Evolutionary conservation across 2,113 vertebrate species (phyloP), one percentile per base, ranked within the genome.

Genomic region (Xiphophorus couchianus): DNA sequence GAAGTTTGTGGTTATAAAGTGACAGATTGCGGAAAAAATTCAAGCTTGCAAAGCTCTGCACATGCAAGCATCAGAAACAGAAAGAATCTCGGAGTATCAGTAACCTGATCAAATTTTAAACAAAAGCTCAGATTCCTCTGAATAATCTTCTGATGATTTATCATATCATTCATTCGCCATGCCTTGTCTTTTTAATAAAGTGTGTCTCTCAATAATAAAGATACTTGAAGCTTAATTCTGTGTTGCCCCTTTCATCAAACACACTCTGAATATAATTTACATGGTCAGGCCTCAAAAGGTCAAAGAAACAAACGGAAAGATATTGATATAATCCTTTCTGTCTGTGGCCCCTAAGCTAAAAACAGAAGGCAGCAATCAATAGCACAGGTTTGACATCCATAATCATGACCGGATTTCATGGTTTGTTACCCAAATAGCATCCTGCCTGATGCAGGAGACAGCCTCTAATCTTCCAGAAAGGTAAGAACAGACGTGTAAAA

Each of bases 371-470:
- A 6, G 28, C 10, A 8, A 8, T 30, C 39, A 70, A 31, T 1
- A 44, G n/a, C 5, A 62, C 19, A 29, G 12, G 19, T 35, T 35
- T 76, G 28, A 29, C 61, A 62, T 54, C 25, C 27, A 25, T 37
- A 63, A 35, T 27, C 44, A 31, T 48, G 19, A 62, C 28, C 25
- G 67, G 66, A 28, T 58, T 51, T 65, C 19, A 25, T 15, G 27
- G 28, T 31, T 75, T 58, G 72, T 64, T n/a, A 74, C 39, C 42
- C 13, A 64, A 69, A 75, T 63, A 22, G 30, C 19, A 33, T n/a
- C 72, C 28, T 71, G 44, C 71, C 28, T 29, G n/a, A 27, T 62
- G 39, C 7, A 44, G 74, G 58, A 12, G 66, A 27, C 30, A n/a
- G 63, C 11, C 17, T 73, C 54, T 66, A 42, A 78, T n/a, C 51